Percentiles rank a stretch among this genome's conserved stretches.
These are phyloP conservation scores for Tetramorium bicarinatum DNA, from an alignment of 2,888 invertebrate species.

Conservation along the genomic window DNA sequence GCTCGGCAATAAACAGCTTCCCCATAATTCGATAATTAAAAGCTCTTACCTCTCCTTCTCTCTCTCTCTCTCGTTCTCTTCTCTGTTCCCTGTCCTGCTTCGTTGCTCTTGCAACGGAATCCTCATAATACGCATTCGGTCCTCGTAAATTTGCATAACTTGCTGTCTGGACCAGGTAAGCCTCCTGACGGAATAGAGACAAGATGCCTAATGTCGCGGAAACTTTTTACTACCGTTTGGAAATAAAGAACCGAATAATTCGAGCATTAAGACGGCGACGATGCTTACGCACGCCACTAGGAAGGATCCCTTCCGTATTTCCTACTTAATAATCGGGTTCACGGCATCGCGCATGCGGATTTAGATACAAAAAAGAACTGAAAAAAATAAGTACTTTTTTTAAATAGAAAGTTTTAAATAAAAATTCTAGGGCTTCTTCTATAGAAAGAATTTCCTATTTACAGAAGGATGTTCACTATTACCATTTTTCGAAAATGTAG, in stretches of 20 bases:
- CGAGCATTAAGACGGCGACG: slow-evolving; percentile 50
- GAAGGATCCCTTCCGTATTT: slow-evolving; percentile 49
- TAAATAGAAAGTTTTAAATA: slow-evolving; percentile 8
- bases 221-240: slow-evolving; percentile 77
- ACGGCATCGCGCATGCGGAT: slow-evolving; percentile 3
- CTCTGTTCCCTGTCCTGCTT: not conserved
- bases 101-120: slow-evolving; percentile 40
- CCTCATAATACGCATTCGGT: slow-evolving; percentile 43
- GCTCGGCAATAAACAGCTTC: slow-evolving; percentile 54
- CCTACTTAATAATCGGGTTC: slow-evolving; percentile 44
- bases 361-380: no score
- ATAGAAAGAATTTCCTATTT: not conserved
- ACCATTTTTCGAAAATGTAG: slow-evolving; percentile 1
- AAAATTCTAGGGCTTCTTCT: not conserved
- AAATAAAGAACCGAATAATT: slow-evolving; percentile 72
- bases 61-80: slow-evolving; percentile 1
- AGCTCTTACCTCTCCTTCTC: slow-evolving; percentile 52
- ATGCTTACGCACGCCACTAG: not conserved
- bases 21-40: slow-evolving; percentile 82
- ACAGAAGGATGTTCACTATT: not conserved
- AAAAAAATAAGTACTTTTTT: not conserved
- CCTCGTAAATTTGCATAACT: slow-evolving; percentile 80
- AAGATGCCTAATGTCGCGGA: slow-evolving; percentile 82
- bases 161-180: slow-evolving; percentile 76
- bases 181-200: slow-evolving; percentile 70